phyloP scores from a whole-genome alignment of 2,888 invertebrate genomes.

The Drosophila histrio region DNA sequence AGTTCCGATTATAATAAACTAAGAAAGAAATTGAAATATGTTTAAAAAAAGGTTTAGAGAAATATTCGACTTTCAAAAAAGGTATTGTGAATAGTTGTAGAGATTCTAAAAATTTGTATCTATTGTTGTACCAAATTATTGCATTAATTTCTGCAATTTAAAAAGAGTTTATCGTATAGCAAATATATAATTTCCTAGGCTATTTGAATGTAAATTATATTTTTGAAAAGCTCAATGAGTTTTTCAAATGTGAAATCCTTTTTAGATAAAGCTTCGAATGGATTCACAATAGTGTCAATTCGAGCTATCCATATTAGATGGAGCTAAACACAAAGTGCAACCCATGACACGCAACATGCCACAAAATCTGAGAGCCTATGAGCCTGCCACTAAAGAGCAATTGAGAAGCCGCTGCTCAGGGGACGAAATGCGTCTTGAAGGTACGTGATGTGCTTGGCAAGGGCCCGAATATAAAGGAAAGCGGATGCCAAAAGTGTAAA shows the following conservation, averaged over 20 bases:
- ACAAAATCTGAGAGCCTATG: conserved; percentile 7
- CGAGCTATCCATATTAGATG: too few relatives aligned
- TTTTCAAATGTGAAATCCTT: background rate
- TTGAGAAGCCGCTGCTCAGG: conserved; percentile 55
- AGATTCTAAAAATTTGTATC: too few relatives aligned
- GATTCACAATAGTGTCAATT: background rate
- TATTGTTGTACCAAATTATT: too few relatives aligned
- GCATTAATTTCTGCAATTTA: background rate
- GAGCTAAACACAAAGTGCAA: conserved; percentile 4
- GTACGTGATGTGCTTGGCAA: conserved; percentile 70
- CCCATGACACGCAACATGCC: background rate
- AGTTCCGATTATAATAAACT: background rate
- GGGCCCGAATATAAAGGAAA: conserved; percentile 43
- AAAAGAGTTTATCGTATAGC: background rate
- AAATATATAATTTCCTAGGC: too few relatives aligned
- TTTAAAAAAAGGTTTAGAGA: too few relatives aligned
- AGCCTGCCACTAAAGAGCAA: conserved; percentile 37
- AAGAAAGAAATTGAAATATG: background rate
- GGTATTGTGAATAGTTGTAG: too few relatives aligned
- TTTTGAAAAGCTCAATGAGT: background rate
- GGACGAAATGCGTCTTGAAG: conserved; percentile 73
- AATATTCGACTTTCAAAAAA: too few relatives aligned
- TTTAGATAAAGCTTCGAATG: background rate
- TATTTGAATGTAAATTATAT: background rate
- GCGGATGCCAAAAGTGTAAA: conserved; percentile 22